A percentile compares a stretch with the other conserved stretches of the same genome.
Evolutionary conservation across 1,140 invertebrate genomes (phyloP).

Genomic region (Heterodera schachtii): DNA sequence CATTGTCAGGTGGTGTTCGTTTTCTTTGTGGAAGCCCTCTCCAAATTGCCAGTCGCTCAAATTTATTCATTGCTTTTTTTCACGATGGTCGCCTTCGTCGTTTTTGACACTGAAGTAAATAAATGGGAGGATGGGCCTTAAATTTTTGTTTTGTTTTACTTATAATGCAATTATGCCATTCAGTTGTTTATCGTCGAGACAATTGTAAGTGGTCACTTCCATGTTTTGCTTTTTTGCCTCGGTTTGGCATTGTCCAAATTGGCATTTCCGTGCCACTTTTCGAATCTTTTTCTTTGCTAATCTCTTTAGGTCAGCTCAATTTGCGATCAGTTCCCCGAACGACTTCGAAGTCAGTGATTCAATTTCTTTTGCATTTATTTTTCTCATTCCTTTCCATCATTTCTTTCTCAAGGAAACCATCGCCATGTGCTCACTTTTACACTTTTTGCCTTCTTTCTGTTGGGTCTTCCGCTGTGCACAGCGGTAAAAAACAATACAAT

Average conservation of each 20-base stretch:
- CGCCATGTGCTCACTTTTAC: constrained; percentile 61
- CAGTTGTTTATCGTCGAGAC: constrained; percentile 58
- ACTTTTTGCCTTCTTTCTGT: constrained; percentile 50
- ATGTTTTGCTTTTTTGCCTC: too few species aligned
- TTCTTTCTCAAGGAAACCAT: constrained; percentile 46
- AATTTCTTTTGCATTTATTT: not conserved
- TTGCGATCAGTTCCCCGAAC: constrained; percentile 63
- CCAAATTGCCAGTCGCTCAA: constrained; percentile 78
- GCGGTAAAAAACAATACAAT: constrained; percentile 33
- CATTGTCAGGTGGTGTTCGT: constrained; percentile 69
- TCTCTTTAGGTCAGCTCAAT: constrained; percentile 40
- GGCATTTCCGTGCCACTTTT: not conserved
- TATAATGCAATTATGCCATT: not conserved
- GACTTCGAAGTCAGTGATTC: constrained; percentile 35
- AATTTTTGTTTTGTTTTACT: constrained; percentile 19
- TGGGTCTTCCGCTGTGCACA: constrained; percentile 57
- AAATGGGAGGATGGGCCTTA: too few species aligned
- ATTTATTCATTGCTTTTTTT: constrained; percentile 89
- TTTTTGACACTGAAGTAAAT: constrained; percentile 75
- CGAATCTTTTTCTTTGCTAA: not conserved
- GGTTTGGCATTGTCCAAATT: not conserved
- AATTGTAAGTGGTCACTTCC: constrained; percentile 41
- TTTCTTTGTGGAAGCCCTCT: constrained; percentile 68
- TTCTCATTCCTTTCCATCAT: not conserved
- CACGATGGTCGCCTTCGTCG: constrained; percentile 87